A percentile compares a stretch with the other conserved stretches of the same genome.
Conservation (phyloP, 2,797 vertebrate genomes). For the Dicrostonyx torquatus region DNA sequence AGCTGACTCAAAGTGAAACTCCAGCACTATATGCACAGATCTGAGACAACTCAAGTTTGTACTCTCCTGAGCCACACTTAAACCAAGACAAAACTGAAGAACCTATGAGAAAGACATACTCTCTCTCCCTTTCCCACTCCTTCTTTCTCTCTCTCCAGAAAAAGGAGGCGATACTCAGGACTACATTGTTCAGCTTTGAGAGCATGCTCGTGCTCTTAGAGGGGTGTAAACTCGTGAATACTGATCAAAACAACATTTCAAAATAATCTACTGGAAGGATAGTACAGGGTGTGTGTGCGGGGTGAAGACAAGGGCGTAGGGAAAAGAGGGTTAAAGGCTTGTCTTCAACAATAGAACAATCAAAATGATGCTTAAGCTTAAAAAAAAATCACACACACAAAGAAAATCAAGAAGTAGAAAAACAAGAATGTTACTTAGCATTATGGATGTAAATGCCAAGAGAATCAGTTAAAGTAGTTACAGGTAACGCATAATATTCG, state of each 20-base stretch:
- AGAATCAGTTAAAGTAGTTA: neutral
- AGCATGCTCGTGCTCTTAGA: neutral
- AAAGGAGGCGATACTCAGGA: neutral
- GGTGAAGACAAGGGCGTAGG: neutral
- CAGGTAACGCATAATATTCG: neutral
- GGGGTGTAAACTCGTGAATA: neutral
- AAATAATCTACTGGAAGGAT: neutral
- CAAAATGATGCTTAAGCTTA: neutral
- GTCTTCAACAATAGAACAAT: neutral
- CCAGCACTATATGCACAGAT: neutral
- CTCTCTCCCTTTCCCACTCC: neutral
- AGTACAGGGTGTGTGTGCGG: neutral
- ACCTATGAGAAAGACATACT: neutral
- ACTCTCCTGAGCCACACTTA: neutral
- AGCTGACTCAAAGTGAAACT: neutral
- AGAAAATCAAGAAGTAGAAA: neutral
- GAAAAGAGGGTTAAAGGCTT: neutral
- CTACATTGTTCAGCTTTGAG: fast-evolving
- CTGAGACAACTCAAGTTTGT: neutral
- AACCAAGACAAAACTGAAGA: neutral
- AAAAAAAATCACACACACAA: neutral
- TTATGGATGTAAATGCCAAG: neutral
- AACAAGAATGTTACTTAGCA: constrained; percentile 16
- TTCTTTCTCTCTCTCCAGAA: neutral
- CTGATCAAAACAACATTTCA: neutral